These are phyloP conservation scores for Coregonus sp. DNA, from an alignment of 2,797 vertebrate genomes.

Conservation along the genomic window DNA sequence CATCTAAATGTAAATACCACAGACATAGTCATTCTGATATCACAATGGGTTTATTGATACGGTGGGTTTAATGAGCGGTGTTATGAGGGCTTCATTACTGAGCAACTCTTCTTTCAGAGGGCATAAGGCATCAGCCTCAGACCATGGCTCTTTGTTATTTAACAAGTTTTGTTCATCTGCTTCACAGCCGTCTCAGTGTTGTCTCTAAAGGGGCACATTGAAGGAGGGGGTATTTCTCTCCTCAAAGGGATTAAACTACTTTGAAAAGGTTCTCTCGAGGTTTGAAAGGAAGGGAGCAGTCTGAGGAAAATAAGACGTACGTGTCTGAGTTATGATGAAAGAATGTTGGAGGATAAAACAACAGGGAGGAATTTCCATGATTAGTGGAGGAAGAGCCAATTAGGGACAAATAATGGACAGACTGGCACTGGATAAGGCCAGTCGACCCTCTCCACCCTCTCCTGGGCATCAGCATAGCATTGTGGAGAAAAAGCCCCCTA, in stretches of 20 bases:
- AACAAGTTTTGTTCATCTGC: slow-evolving; percentile 14
- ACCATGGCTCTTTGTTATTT: background rate
- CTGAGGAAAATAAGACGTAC: slow-evolving; percentile 16
- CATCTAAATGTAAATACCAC: background rate
- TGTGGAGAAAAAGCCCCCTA: background rate
- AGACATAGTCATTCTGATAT: background rate
- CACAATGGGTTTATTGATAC: background rate
- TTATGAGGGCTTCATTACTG: slow-evolving; percentile 4
- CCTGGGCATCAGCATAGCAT: background rate
- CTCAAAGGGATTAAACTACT: slow-evolving; percentile 32
- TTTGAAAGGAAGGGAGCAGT: slow-evolving; percentile 11
- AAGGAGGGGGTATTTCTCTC: slow-evolving; percentile 18
- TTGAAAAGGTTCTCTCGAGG: slow-evolving; percentile 34
- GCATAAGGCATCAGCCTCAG: slow-evolving; percentile 23
- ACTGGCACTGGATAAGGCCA: background rate
- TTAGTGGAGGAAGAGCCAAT: background rate
- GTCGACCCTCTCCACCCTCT: background rate
- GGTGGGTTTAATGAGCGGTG: background rate
- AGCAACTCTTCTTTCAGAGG: slow-evolving; percentile 10
- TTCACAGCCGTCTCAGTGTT: slow-evolving; percentile 13
- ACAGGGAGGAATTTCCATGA: slow-evolving; percentile 1
- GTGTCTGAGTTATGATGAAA: slow-evolving; percentile 32
- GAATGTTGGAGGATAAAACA: slow-evolving; percentile 16
- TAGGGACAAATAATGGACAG: background rate
- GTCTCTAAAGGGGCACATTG: slow-evolving; percentile 5